Percentiles rank a stretch among this genome's conserved stretches.
Conservation (phyloP, 2,888 invertebrate genomes). For the Ceratothoa steindachneri region DNA sequence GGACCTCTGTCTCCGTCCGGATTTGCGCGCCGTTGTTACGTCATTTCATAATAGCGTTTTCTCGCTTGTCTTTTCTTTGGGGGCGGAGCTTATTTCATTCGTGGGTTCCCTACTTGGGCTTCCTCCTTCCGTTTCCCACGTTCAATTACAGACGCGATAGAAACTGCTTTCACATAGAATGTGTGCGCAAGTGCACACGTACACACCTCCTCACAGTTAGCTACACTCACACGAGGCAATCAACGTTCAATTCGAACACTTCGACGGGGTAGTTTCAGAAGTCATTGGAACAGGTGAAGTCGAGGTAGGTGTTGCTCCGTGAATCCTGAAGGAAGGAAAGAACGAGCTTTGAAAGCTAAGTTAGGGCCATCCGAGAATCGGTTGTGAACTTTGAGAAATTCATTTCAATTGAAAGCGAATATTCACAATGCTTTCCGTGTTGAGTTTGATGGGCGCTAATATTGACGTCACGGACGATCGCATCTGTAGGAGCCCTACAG, state of each 20-base stretch:
- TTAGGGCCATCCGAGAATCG: not conserved
- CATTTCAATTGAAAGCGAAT: not conserved
- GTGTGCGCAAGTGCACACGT: not conserved
- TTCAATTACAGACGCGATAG: not conserved
- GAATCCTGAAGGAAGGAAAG: not conserved
- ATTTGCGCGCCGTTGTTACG: no score
- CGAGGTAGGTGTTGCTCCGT: not conserved
- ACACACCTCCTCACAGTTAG: not conserved
- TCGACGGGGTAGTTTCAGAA: not conserved
- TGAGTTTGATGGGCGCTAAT: not conserved
- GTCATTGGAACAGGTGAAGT: constrained; percentile 11
- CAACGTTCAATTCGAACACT: not conserved
- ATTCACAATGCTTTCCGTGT: not conserved
- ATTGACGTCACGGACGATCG: not conserved
- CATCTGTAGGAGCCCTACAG: not conserved
- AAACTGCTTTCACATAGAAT: no score
- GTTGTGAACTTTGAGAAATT: not conserved
- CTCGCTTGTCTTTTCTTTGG: not conserved
- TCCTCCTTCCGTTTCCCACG: constrained; percentile 8
- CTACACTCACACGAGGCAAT: not conserved
- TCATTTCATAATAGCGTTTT: not conserved
- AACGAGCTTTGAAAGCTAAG: not conserved
- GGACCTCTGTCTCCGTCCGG: no score
- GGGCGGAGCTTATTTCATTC: not conserved
- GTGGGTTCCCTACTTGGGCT: constrained; percentile 2